A percentile compares a stretch with the other conserved stretches of the same genome.
Evolutionary conservation across 2,888 invertebrate species (phyloP).

Genomic region (Apodemia duryi): DNA sequence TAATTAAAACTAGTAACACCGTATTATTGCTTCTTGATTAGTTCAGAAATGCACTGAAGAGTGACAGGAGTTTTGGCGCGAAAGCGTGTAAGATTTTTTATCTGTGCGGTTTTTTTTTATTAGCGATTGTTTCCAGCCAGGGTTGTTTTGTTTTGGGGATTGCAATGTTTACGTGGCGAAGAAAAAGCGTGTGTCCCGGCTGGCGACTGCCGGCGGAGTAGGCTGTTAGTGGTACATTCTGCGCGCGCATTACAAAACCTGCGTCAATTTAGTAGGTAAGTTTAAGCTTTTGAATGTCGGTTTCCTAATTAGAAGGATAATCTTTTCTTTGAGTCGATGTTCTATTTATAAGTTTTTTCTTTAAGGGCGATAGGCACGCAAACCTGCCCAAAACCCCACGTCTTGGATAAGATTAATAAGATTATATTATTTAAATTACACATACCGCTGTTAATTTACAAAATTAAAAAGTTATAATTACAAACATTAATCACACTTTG

Average conservation of each 20-base stretch:
- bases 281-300: slow-evolving; percentile 41
- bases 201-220: slow-evolving; percentile 74
- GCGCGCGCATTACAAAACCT: slow-evolving; percentile 62
- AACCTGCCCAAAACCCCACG: neutral
- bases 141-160: slow-evolving; percentile 65
- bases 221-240: slow-evolving; percentile 45
- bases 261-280: slow-evolving; percentile 59
- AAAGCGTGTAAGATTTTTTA: slow-evolving; percentile 38
- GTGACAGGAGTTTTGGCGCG: slow-evolving; percentile 47
- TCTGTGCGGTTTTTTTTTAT: slow-evolving; percentile 29
- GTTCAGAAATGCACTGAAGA: slow-evolving; percentile 30
- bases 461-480: neutral
- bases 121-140: slow-evolving; percentile 57
- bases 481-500: no score
- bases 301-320: slow-evolving; percentile 25
- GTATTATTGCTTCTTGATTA: slow-evolving; percentile 56
- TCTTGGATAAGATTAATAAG: neutral
- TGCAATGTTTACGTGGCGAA: slow-evolving; percentile 57
- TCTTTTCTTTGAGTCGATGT: slow-evolving; percentile 4
- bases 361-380: neutral
- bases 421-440: neutral
- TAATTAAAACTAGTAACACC: slow-evolving; percentile 55
- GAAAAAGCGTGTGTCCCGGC: slow-evolving; percentile 70
- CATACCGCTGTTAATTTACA: neutral
- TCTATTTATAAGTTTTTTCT: slow-evolving; percentile 1